Evolutionary conservation across 2,797 vertebrate genomes (phyloP).

Genomic region (Ctenopoma kingsleyae): DNA sequence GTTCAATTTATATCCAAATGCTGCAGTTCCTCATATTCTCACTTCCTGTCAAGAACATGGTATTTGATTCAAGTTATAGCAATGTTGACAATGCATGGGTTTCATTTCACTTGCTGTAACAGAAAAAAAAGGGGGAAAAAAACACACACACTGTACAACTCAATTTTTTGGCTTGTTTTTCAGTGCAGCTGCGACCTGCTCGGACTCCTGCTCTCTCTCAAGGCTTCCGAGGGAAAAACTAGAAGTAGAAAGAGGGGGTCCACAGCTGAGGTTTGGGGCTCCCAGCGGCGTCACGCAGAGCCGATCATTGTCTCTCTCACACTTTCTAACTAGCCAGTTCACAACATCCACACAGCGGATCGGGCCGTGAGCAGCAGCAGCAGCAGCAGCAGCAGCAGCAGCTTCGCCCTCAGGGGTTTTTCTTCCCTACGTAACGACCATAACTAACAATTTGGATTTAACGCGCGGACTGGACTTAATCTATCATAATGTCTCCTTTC

Average conservation of each 20-base stretch:
- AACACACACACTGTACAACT: not conserved
- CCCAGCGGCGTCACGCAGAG: conserved; percentile 80
- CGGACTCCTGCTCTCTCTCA: conserved; percentile 10
- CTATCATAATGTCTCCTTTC: conserved; percentile 54
- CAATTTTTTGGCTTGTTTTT: conserved; percentile 13
- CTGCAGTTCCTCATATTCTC: not conserved
- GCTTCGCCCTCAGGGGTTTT: conserved; percentile 60
- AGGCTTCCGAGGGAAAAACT: conserved; percentile 21
- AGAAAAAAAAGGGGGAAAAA: not conserved
- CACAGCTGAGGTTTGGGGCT: conserved; percentile 63
- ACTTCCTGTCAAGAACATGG: not conserved
- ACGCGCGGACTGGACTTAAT: conserved; percentile 59
- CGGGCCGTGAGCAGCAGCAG: conserved; percentile 62
- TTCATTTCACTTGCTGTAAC: conserved; percentile 11
- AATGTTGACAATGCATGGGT: not conserved
- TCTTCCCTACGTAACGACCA: conserved; percentile 57
- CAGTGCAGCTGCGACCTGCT: conserved; percentile 22
- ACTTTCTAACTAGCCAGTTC: conserved; percentile 84
- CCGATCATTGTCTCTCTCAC: conserved; percentile 85
- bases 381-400: conserved; percentile 57
- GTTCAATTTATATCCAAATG: not conserved
- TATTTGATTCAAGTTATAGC: conserved; percentile 8
- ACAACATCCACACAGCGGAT: conserved; percentile 77
- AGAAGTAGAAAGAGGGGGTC: conserved; percentile 7
- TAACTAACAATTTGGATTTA: conserved; percentile 65